These are phyloP conservation scores for Phalacrocorax carbo DNA, from an alignment of 2,113 vertebrate genomes.

Conservation along the genomic window DNA sequence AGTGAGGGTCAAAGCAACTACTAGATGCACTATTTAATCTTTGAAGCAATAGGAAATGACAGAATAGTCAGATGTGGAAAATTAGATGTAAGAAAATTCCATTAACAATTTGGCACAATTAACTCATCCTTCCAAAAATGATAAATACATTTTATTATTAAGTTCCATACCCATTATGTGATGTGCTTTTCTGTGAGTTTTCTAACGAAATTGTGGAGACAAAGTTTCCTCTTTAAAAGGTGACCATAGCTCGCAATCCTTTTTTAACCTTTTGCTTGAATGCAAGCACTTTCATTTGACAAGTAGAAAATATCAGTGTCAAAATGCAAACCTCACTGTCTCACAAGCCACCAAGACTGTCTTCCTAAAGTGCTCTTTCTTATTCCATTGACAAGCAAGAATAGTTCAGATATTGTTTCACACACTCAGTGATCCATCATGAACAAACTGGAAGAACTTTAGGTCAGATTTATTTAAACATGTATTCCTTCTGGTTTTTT, in stretches of 20 bases:
- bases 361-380: background rate
- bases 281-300: background rate
- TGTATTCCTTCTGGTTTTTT: background rate
- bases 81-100: background rate
- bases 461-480: background rate
- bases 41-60: background rate
- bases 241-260: background rate
- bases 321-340: background rate
- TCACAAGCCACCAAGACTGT: background rate
- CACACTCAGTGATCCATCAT: background rate
- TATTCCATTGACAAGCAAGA: background rate
- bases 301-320: background rate
- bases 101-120: background rate
- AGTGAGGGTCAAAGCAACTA: background rate
- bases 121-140: background rate
- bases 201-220: background rate
- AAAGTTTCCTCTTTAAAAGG: background rate
- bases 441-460: background rate
- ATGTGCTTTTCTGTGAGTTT: background rate
- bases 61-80: background rate
- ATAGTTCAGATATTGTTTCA: background rate
- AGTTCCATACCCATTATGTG: background rate
- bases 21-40: background rate
- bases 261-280: background rate
- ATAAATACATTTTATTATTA: background rate